phyloP scores from a whole-genome alignment of 1,140 invertebrate genomes.

The Acarapis woodi region DNA sequence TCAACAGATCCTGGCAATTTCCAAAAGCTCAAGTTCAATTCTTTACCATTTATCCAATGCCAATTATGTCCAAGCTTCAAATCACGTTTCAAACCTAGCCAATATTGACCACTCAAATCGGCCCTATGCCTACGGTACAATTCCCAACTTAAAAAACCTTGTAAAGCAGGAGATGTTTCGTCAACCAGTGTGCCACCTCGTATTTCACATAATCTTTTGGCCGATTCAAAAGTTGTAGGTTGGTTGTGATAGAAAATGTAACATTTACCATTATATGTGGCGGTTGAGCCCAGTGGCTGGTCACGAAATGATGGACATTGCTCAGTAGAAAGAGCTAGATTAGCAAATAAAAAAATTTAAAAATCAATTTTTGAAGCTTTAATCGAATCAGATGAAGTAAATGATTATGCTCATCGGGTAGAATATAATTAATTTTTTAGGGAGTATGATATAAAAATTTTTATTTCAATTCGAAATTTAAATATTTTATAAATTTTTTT shows the following conservation, averaged over 20 bases:
- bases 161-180: slow-evolving; percentile 69
- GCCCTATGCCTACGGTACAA: slow-evolving; percentile 60
- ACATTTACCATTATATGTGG: slow-evolving; percentile 82
- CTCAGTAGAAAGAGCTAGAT: slow-evolving; percentile 55
- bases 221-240: slow-evolving; percentile 44
- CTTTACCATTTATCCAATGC: slow-evolving; percentile 52
- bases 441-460: too few species aligned
- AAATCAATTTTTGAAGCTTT: not conserved
- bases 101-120: slow-evolving; percentile 68
- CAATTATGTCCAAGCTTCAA: slow-evolving; percentile 42
- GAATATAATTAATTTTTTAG: too few species aligned
- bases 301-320: slow-evolving; percentile 69
- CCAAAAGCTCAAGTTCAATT: slow-evolving; percentile 73
- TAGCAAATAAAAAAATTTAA: not conserved
- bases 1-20: slow-evolving; percentile 49
- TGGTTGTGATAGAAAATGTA: slow-evolving; percentile 80
- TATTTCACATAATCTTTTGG: slow-evolving; percentile 42
- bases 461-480: too few species aligned
- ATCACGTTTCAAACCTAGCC: slow-evolving; percentile 68
- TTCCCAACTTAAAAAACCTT: slow-evolving; percentile 81
- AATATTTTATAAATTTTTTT: too few species aligned
- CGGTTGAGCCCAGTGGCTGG: slow-evolving; percentile 61
- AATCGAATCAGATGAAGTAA: too few species aligned
- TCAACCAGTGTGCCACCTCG: slow-evolving; percentile 56
- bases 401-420: too few species aligned